phyloP scores from a whole-genome alignment of 2,888 invertebrate genomes.

The Poecilobothrus nobilitatus region DNA sequence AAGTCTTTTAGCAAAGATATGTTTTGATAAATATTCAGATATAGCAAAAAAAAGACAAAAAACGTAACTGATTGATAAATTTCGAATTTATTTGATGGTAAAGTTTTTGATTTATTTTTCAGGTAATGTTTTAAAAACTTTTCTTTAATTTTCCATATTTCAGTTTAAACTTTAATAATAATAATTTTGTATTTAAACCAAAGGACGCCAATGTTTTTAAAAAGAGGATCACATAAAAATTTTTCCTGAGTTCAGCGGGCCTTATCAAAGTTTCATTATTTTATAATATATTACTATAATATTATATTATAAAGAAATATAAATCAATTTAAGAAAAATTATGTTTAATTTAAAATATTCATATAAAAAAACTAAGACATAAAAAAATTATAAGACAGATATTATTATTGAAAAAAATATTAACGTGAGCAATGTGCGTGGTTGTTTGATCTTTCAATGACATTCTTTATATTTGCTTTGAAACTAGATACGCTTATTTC shows the following conservation, averaged over 20 bases:
- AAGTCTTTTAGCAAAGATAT: too few species aligned
- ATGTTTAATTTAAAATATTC: slow-evolving; percentile 3
- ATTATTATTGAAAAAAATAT: slow-evolving; percentile 2
- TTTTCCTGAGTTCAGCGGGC: slow-evolving; percentile 8
- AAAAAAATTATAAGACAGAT: too few species aligned
- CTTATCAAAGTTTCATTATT: background rate
- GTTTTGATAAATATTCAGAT: too few species aligned
- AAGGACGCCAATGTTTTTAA: background rate
- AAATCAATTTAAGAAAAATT: too few species aligned
- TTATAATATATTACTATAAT: slow-evolving; percentile 7
- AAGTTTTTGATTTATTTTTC: too few species aligned
- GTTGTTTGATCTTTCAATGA: background rate
- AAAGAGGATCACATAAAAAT: background rate
- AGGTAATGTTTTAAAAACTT: too few species aligned
- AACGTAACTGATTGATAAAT: too few species aligned
- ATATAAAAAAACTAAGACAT: background rate
- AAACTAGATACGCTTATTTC: slow-evolving; percentile 4
- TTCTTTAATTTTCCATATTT: too few species aligned
- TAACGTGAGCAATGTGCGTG: slow-evolving; percentile 1
- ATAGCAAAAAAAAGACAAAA: too few species aligned
- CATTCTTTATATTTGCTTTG: slow-evolving; percentile 8
- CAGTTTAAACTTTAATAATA: too few species aligned
- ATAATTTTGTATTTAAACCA: too few species aligned
- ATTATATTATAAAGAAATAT: slow-evolving; percentile 6
- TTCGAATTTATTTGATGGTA: too few species aligned